Conservation (phyloP, 1,140 invertebrate species). For the Bombus impatiens region DNA sequence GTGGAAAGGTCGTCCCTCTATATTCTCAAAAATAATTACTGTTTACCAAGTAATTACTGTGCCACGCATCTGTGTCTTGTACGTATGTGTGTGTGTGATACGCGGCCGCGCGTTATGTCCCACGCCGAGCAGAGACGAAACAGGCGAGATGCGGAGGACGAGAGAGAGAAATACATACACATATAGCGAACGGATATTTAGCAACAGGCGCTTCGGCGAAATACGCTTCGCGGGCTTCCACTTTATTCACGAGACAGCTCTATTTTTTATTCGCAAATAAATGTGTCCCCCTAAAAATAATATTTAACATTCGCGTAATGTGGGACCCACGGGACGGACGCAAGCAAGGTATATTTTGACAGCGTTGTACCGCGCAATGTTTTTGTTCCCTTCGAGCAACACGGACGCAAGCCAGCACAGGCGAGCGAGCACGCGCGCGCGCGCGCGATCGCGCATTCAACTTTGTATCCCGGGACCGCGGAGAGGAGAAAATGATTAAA, state of each 20-base stretch:
- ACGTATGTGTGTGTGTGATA: neutral
- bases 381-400: conserved; percentile 70
- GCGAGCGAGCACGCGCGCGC: neutral
- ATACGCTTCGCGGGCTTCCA: conserved; percentile 68
- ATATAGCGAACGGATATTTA: conserved; percentile 60
- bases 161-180: conserved; percentile 33
- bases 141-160: neutral
- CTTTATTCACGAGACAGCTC: conserved; percentile 71
- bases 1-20: conserved; percentile 44
- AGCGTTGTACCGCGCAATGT: conserved; percentile 68
- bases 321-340: conserved; percentile 63
- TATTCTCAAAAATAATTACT: conserved; percentile 68
- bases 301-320: conserved; percentile 73
- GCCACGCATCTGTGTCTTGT: neutral
- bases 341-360: conserved; percentile 69
- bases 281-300: conserved; percentile 73
- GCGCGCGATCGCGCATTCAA: conserved; percentile 26
- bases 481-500: conserved; percentile 69
- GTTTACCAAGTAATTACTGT: conserved; percentile 67
- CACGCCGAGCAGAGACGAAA: neutral
- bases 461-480: conserved; percentile 56
- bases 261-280: conserved; percentile 75
- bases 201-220: conserved; percentile 70
- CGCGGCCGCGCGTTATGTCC: neutral
- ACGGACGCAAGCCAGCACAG: conserved; percentile 41